Percentiles rank a stretch among this genome's conserved stretches.
phyloP scores from a whole-genome alignment of 2,888 invertebrate genomes.

The Cactoblastis cactorum region DNA sequence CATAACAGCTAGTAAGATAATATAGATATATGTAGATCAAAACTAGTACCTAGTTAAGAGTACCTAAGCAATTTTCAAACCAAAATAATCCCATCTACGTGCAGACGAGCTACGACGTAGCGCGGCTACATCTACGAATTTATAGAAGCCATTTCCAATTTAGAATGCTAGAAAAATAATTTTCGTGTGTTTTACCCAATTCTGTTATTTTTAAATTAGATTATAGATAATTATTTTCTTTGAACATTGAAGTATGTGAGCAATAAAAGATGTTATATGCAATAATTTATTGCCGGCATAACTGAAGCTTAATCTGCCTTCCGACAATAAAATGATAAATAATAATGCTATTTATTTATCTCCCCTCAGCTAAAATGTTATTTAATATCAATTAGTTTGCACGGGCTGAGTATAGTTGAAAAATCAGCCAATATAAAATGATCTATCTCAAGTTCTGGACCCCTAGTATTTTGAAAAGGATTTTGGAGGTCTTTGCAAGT shows the following conservation, averaged over 20 bases:
- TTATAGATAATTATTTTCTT: too few relatives aligned
- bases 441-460: constrained; percentile 22
- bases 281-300: constrained; percentile 17
- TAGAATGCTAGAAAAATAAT: too few relatives aligned
- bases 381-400: constrained; percentile 57
- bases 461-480: constrained; percentile 1
- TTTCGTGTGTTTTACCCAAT: too few relatives aligned
- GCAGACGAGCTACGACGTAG: not conserved
- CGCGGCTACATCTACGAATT: not conserved
- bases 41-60: too few relatives aligned
- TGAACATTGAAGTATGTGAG: not conserved
- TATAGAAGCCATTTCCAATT: too few relatives aligned
- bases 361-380: constrained; percentile 45
- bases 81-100: too few relatives aligned
- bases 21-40: too few relatives aligned
- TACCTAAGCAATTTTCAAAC: too few relatives aligned
- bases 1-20: too few relatives aligned
- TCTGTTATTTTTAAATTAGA: too few relatives aligned
- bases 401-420: constrained; percentile 20
- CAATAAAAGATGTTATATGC: not conserved
- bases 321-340: constrained; percentile 28
- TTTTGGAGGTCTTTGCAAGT: constrained; percentile 21
- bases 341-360: constrained; percentile 35
- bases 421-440: constrained; percentile 24
- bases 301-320: constrained; percentile 28